Base-by-base conservation (phyloP, 2,797 vertebrate genomes). In the Enteromius unitaeniatus region DNA sequence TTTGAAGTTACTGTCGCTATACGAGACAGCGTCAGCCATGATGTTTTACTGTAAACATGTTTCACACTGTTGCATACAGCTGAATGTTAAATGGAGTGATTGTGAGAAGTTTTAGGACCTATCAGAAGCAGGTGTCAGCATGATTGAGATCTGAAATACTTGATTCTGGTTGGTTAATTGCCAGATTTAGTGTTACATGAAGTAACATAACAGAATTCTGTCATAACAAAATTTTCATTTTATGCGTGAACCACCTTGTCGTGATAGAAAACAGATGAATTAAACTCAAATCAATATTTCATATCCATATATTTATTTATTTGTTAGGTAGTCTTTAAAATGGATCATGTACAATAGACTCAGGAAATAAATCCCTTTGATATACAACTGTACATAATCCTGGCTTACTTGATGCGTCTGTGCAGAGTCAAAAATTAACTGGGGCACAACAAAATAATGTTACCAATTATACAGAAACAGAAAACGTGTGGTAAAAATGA, bases 71-170 rank as follows among this genome's bases (percentile, higher is more conserved):
- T 53, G 23, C 55, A 64, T 28, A 40, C 13, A 81, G 37, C 21
- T 37, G 17, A 81, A 72, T 73, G 79, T 73, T 62, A 1, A 81
- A 47, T 62, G n/a, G 8, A 8, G 17, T 51, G 23, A 81, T 70
- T 60, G 68, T 62, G 69, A 72, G 19, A 62, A 26, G 69, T 74
- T 47, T 15, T 1, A 51, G 31, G 3, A 37, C 23, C 6, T 14
- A 14, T 13, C 13, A 60, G 6, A 72, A 34, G 21, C 15, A 10
- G 28, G 1, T 47, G 73, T 72, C 14, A n/a, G 28, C 58, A 78
- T 64, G 14, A 31, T 37, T 37, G 51, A 55, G 11, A 79, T 65
- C 23, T 34, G 42, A 26, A 31, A 65, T 65, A 49, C 19, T 15
- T 51, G 11, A 31, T 49, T 64, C 26, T 78, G 42, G n/a, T 65